Base-by-base conservation (phyloP, 2,888 invertebrate species). In the Desoria tigrina region DNA sequence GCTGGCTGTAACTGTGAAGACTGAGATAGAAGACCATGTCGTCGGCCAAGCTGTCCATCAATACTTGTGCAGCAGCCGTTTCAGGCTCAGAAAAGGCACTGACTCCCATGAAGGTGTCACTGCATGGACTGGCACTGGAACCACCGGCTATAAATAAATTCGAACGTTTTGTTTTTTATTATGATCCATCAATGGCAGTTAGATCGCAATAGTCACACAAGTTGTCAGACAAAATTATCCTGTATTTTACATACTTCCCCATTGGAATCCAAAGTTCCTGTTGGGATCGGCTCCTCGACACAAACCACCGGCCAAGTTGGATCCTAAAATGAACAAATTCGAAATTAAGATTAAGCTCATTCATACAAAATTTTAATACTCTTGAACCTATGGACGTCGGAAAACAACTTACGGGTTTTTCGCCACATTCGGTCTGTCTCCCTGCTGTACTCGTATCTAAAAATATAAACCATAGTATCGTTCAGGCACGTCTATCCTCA, bases 201-300 rank as follows among this genome's bases (percentile, higher is more conserved):
- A n/a, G n/a, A n/a, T n/a, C n/a, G n/a, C n/a, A n/a, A n/a, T n/a
- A n/a, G n/a, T n/a, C n/a, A n/a, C n/a, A n/a, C n/a, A n/a, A n/a
- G n/a, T n/a, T n/a, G n/a, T n/a, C n/a, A n/a, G n/a, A n/a, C n/a
- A n/a, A n/a, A n/a, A n/a, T n/a, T n/a, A n/a, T n/a, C n/a, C n/a
- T n/a, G n/a, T n/a, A 32, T 32, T 7, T 11, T 18, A 57, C 67
- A 57, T 65, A 71, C 70, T 69, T 55, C 62, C 65, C 68, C 69
- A 71, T 21, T 83, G 81, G 76, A 85, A 85, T 64, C 84, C 88
- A 76, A 86, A 91, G 81, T 91, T 91, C 1, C 90, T 82, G 79
- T 90, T 91, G 0, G 86, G 86, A 77, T 91, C 90, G 0, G 86
- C 86, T 21, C 91, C 91, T 3, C 81, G 80, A 74, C 90, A 90